phyloP scores from a whole-genome alignment of 1,140 invertebrate genomes.

The Penaeus vannamei region DNA sequence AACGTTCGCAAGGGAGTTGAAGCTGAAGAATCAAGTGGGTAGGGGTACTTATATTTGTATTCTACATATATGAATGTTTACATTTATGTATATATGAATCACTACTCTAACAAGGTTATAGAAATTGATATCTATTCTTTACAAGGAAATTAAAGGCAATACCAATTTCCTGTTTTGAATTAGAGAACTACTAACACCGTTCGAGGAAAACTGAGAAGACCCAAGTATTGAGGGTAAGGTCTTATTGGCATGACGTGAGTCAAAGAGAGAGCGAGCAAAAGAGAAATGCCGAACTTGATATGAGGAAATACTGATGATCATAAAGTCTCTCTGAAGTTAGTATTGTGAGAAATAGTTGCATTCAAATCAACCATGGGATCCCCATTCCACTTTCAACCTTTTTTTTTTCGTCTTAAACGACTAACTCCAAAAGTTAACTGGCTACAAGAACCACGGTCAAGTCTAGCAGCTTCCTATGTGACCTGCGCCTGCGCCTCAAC shows the following conservation, averaged over 20 bases:
- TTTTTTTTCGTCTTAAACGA: background rate
- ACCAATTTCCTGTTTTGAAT: conserved; percentile 3
- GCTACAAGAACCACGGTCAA: conserved; percentile 62
- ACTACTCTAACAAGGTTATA: too few species aligned
- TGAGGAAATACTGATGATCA: background rate
- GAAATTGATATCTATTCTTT: too few species aligned
- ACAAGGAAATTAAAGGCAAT: background rate
- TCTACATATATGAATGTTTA: background rate
- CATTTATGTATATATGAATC: too few species aligned
- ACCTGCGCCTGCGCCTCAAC: conserved; percentile 66
- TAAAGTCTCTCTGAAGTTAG: conserved; percentile 40
- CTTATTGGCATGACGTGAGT: background rate
- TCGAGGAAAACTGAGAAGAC: conserved; percentile 35
- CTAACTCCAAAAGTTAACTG: conserved; percentile 53
- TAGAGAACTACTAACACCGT: conserved; percentile 23
- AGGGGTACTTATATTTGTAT: conserved; percentile 39
- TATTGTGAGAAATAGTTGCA: conserved; percentile 59
- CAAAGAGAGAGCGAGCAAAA: too few species aligned
- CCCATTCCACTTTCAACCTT: conserved; percentile 64
- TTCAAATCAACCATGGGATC: conserved; percentile 58
- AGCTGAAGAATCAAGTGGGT: conserved; percentile 51
- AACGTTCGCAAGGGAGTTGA: too few species aligned
- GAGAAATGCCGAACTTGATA: too few species aligned
- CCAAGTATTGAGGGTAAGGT: conserved; percentile 41
- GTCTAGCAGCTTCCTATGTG: conserved; percentile 66